Conservation (phyloP, 2,113 vertebrate species). For the Mionectes macconnelli region DNA sequence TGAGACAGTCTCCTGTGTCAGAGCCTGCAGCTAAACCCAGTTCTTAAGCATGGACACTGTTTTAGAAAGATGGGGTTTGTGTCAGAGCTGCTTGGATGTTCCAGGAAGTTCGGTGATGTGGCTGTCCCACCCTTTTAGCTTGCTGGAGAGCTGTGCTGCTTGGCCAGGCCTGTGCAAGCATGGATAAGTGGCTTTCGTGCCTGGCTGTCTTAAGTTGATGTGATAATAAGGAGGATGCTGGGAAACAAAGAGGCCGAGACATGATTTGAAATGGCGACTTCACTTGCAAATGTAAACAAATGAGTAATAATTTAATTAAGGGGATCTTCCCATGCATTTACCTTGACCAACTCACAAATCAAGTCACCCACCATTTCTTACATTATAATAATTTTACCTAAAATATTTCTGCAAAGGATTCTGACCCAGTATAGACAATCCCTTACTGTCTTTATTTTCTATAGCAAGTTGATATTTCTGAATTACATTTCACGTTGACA, state of each 20-base stretch:
- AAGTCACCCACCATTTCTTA: background rate
- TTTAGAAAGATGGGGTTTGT: background rate
- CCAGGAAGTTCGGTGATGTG: background rate
- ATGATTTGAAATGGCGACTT: background rate
- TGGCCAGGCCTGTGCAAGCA: background rate
- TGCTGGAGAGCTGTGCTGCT: background rate
- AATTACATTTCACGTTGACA: background rate
- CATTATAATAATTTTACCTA: background rate
- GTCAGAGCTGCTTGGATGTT: background rate
- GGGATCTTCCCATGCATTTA: background rate
- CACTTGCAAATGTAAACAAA: background rate
- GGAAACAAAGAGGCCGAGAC: background rate
- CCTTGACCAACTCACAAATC: background rate
- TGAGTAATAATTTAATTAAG: background rate
- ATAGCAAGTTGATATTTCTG: background rate
- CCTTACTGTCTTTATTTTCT: background rate
- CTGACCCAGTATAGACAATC: background rate
- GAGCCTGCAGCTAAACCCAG: background rate
- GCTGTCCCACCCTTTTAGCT: background rate
- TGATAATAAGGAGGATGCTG: background rate
- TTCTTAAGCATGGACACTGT: rapidly evolving
- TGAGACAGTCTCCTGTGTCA: rapidly evolving
- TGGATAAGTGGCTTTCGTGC: background rate
- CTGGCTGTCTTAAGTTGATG: background rate
- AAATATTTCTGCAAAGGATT: background rate